Percentiles rank a stretch among this genome's conserved stretches.
Evolutionary conservation across 1,140 invertebrate genomes (phyloP).

Genomic region (Psilanteris sp.): DNA sequence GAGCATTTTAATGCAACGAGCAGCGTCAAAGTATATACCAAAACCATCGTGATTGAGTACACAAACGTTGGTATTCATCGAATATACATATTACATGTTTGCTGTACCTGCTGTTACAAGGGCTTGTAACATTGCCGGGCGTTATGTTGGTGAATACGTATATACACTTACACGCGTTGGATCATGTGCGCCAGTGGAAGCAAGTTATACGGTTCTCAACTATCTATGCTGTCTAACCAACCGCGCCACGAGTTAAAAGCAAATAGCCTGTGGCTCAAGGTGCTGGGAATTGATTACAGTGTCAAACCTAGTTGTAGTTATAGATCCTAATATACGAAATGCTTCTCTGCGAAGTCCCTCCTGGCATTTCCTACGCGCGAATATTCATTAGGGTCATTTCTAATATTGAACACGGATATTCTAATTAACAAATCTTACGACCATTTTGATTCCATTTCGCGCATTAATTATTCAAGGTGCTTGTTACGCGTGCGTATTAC

Average conservation of each 20-base stretch:
- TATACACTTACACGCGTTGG: too few relatives aligned
- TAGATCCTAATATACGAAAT: slow-evolving; percentile 61
- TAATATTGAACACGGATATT: slow-evolving; percentile 39
- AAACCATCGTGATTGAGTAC: slow-evolving; percentile 63
- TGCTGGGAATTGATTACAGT: slow-evolving; percentile 65
- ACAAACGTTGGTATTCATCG: slow-evolving; percentile 64
- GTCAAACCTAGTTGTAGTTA: slow-evolving; percentile 62
- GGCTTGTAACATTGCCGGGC: slow-evolving; percentile 30
- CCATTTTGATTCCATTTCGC: slow-evolving; percentile 18
- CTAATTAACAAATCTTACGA: slow-evolving; percentile 44
- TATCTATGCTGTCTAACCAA: slow-evolving; percentile 61
- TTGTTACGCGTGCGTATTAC: too few relatives aligned
- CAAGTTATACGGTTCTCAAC: slow-evolving; percentile 58
- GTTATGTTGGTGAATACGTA: slow-evolving; percentile 11
- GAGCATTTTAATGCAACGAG: slow-evolving; percentile 60
- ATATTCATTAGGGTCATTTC: slow-evolving; percentile 54
- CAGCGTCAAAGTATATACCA: slow-evolving; percentile 62
- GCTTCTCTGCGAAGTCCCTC: slow-evolving; percentile 23
- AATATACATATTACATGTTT: slow-evolving; percentile 66
- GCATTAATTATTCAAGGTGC: slow-evolving; percentile 27
- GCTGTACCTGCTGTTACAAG: slow-evolving; percentile 59
- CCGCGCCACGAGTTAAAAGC: slow-evolving; percentile 60
- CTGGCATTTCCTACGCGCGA: slow-evolving; percentile 22
- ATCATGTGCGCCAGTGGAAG: slow-evolving; percentile 24
- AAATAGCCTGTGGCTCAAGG: slow-evolving; percentile 65